phyloP scores from a whole-genome alignment of 2,888 invertebrate genomes.

The Tubulanus polymorphus region DNA sequence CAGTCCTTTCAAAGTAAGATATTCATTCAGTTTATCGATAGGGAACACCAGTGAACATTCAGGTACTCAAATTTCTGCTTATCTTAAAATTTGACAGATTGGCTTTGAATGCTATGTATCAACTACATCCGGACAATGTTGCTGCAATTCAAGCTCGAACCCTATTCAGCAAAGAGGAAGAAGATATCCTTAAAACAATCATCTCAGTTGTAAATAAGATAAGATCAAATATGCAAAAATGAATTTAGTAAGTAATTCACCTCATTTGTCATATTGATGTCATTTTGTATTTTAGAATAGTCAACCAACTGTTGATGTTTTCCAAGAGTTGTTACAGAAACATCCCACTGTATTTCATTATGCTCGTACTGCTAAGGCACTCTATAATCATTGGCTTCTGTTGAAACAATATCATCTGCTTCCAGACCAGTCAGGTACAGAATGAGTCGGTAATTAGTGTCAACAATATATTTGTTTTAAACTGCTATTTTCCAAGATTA shows the following conservation, averaged over 20 bases:
- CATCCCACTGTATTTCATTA: constrained; percentile 83
- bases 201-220: constrained; percentile 63
- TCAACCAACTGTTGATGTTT: constrained; percentile 64
- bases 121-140: constrained; percentile 86
- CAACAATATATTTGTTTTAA: not conserved
- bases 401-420: constrained; percentile 87
- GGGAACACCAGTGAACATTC: too few species aligned
- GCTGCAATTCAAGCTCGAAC: constrained; percentile 83
- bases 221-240: not conserved
- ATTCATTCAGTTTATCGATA: not conserved
- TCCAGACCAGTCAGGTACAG: constrained; percentile 76
- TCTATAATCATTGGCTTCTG: constrained; percentile 86
- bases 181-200: constrained; percentile 76
- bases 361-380: constrained; percentile 77
- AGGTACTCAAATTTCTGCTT: not conserved
- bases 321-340: constrained; percentile 78
- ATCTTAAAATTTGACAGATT: constrained; percentile 65
- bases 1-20: constrained; percentile 71
- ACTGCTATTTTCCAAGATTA: not conserved
- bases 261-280: not conserved
- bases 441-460: not conserved
- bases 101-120: constrained; percentile 87
- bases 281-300: constrained; percentile 32
- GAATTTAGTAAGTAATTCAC: not conserved
- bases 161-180: constrained; percentile 84